phyloP scores from a whole-genome alignment of 2,888 invertebrate species.

The Amaurobius ferox region DNA sequence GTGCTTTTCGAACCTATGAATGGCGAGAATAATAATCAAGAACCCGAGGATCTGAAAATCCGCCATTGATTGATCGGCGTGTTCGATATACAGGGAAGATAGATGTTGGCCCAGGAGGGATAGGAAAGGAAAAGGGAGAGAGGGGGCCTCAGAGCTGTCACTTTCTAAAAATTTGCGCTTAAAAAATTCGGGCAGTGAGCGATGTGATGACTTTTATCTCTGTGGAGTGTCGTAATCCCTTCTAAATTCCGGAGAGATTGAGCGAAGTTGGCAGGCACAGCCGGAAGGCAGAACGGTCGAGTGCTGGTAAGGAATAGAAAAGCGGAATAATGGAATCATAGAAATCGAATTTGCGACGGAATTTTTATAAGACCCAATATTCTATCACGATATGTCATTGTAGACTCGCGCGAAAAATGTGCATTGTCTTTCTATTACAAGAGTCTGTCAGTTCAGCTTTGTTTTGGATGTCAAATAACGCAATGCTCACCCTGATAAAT shows the following conservation, averaged over 20 bases:
- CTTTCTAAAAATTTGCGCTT: conserved; percentile 35
- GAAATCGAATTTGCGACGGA: too few relatives aligned
- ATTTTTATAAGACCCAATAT: too few relatives aligned
- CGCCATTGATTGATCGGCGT: conserved; percentile 54
- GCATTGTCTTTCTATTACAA: too few relatives aligned
- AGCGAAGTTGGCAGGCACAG: conserved; percentile 1
- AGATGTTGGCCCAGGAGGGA: conserved; percentile 17
- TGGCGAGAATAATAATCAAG: too few relatives aligned
- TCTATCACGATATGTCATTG: too few relatives aligned
- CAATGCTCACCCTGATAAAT: too few relatives aligned
- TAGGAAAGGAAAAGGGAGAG: neutral
- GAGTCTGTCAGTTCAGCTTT: too few relatives aligned
- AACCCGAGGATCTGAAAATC: too few relatives aligned
- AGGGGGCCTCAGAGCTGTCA: conserved; percentile 30
- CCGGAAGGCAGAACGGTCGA: conserved; percentile 2
- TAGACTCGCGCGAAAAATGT: too few relatives aligned
- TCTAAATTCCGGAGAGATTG: conserved; percentile 16
- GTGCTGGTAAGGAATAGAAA: neutral
- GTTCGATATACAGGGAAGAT: conserved; percentile 14
- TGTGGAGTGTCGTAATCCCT: conserved; percentile 55
- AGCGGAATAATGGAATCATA: neutral
- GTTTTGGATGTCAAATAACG: too few relatives aligned
- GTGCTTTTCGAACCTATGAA: too few relatives aligned
- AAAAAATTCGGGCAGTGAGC: conserved; percentile 55
- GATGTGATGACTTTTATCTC: conserved; percentile 59